Base-by-base conservation (phyloP, 2,113 vertebrate species). In the Ciconia boyciana region DNA sequence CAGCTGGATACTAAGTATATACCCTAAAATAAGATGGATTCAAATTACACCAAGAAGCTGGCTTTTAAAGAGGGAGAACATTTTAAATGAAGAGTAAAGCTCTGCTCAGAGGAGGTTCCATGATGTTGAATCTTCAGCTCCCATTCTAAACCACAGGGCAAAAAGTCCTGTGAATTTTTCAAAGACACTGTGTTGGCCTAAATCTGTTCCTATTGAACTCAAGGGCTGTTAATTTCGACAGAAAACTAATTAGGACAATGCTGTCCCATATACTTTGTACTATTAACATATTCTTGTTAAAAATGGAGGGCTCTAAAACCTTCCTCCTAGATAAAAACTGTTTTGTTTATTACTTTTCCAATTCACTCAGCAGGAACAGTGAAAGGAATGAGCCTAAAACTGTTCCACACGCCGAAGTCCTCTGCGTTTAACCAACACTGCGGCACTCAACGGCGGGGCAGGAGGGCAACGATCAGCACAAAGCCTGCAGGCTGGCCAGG, bases 1-100 rank as follows among this genome's bases (percentile, higher is more conserved):
- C 66, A 94, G 84, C 69, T 95, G 89, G 87, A 96, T 97, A 55
- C 95, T 94, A 97, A 95, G 96, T 96, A 96, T 93, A 96, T 49
- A 93, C 11, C 29, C 84, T 94, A 91, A 95, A 95, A 94, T 91
- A 94, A 94, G 82, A 94, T 12, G 75, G 91, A 93, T 86, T 97
- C 78, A 2, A 83, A 93, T 97, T 95, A 95, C 84, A 80, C 39
- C 12, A 88, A 95, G 78, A 88, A 54, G 4, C 24, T 86, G 51
- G 43, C 58, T 97, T 94, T 95, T 81, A 90, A 94, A 65, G 90
- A 44, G 29, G 15, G 29, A 93, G 64, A 95, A 74, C 58, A 32
- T 88, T 94, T 74, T 66, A 85, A 83, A 86, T 13, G 26, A 94
- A 91, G 70, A 93, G 29, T 43, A 88, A 95, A 93, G 39, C n/a